phyloP scores from a whole-genome alignment of 2,797 vertebrate genomes.

The Crenuchus spilurus region DNA sequence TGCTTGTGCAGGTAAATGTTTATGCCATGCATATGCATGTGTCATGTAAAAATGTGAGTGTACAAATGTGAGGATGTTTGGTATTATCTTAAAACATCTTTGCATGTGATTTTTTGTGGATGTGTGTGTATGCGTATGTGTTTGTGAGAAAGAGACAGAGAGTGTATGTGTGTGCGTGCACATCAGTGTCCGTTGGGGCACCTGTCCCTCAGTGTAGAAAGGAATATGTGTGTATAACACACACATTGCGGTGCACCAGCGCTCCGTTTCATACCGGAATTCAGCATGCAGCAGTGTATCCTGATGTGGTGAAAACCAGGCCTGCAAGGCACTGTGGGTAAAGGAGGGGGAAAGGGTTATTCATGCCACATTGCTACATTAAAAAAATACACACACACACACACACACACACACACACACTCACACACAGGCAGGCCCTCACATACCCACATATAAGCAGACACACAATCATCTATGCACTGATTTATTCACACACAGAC shows the following conservation, averaged over 20 bases:
- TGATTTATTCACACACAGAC: conserved; percentile 3
- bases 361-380: conserved; percentile 35
- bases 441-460: not conserved
- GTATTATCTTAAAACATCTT: not conserved
- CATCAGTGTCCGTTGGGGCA: conserved; percentile 83
- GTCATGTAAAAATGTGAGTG: not conserved
- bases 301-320: conserved; percentile 95
- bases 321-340: conserved; percentile 66
- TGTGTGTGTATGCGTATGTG: conserved; percentile 19
- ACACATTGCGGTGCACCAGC: conserved; percentile 89
- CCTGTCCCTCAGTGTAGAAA: conserved; percentile 72
- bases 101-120: conserved; percentile 50
- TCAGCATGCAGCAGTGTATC: conserved; percentile 93
- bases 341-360: conserved; percentile 58
- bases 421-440: no score
- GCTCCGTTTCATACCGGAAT: conserved; percentile 95
- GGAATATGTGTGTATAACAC: conserved; percentile 82
- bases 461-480: conserved; percentile 11
- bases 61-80: not conserved
- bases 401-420: conserved; percentile 13
- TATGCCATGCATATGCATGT: conserved; percentile 40
- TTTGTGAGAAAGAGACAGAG: conserved; percentile 50
- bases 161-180: conserved; percentile 63
- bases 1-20: not conserved
- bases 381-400: conserved; percentile 31